Conservation (phyloP, 92 coral and sea anemone genomes). For the Anthopleura xanthogrammica region DNA sequence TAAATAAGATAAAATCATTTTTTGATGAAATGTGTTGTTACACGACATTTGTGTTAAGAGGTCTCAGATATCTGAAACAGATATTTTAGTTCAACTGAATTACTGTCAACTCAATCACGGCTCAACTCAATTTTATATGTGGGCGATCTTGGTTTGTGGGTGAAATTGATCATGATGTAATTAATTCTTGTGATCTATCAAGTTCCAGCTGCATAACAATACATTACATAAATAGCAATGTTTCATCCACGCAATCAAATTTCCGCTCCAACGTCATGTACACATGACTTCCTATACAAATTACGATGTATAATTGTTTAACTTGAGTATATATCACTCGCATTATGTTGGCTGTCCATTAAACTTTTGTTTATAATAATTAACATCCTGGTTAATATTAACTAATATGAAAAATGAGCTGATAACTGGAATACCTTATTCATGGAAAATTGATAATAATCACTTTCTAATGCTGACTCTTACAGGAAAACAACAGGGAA, state of each 20-base stretch:
- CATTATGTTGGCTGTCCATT: neutral
- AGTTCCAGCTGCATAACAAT: too few relatives aligned
- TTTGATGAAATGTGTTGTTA: too few relatives aligned
- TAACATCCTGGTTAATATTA: neutral
- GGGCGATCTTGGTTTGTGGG: too few relatives aligned
- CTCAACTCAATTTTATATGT: too few relatives aligned
- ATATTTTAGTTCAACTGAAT: too few relatives aligned
- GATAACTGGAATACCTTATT: neutral
- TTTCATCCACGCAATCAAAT: neutral
- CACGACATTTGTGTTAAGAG: too few relatives aligned
- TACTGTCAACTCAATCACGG: too few relatives aligned
- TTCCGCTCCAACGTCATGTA: neutral
- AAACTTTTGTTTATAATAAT: neutral
- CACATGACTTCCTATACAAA: neutral
- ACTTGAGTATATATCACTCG: neutral
- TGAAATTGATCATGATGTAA: too few relatives aligned
- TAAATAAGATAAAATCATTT: too few relatives aligned
- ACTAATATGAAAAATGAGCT: neutral
- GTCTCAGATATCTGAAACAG: too few relatives aligned
- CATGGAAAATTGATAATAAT: neutral
- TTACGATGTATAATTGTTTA: neutral
- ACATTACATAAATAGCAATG: neutral
- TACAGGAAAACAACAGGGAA: neutral
- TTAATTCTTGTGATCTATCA: too few relatives aligned
- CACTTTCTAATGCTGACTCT: slow-evolving; percentile 9